phyloP scores from a whole-genome alignment of 2,113 vertebrate species.

The Rhombomys opimus region DNA sequence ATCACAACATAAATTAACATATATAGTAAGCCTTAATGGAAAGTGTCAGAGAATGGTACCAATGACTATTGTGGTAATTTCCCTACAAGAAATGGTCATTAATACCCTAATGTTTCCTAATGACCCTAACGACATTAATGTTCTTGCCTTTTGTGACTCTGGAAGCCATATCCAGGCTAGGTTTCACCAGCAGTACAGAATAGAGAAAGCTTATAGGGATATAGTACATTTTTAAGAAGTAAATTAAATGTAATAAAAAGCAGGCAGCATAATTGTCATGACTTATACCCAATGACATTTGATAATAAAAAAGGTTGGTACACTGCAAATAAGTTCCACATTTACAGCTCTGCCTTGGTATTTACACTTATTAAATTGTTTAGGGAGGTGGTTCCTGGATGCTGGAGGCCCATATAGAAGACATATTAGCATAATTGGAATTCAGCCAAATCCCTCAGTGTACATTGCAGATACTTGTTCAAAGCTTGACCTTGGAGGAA shows the following conservation, averaged over 20 bases:
- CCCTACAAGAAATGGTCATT: background rate
- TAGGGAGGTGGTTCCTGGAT: slow-evolving; percentile 72
- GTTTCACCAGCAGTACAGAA: slow-evolving; percentile 29
- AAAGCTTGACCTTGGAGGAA: slow-evolving; percentile 65
- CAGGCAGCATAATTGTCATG: slow-evolving; percentile 81
- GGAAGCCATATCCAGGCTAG: slow-evolving; percentile 7
- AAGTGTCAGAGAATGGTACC: background rate
- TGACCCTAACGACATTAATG: background rate
- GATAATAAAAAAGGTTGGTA: slow-evolving; percentile 74
- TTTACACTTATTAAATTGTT: slow-evolving; percentile 70
- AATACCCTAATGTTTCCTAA: background rate
- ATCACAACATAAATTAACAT: background rate
- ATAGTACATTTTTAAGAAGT: slow-evolving; percentile 72
- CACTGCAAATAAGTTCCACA: slow-evolving; percentile 82
- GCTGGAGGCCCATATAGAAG: slow-evolving; percentile 64
- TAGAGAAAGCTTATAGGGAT: slow-evolving; percentile 28
- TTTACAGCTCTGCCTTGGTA: slow-evolving; percentile 77
- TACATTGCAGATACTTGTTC: slow-evolving; percentile 59
- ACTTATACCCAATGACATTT: slow-evolving; percentile 80
- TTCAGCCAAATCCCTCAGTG: slow-evolving; percentile 43
- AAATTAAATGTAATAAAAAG: slow-evolving; percentile 80
- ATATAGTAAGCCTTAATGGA: background rate
- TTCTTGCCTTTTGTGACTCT: slow-evolving; percentile 42
- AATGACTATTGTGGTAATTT: background rate
- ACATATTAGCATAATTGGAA: slow-evolving; percentile 61